Percentiles rank a stretch among this genome's conserved stretches.
Conservation (phyloP, 2,113 vertebrate genomes). For the Chloropsis hardwickii region DNA sequence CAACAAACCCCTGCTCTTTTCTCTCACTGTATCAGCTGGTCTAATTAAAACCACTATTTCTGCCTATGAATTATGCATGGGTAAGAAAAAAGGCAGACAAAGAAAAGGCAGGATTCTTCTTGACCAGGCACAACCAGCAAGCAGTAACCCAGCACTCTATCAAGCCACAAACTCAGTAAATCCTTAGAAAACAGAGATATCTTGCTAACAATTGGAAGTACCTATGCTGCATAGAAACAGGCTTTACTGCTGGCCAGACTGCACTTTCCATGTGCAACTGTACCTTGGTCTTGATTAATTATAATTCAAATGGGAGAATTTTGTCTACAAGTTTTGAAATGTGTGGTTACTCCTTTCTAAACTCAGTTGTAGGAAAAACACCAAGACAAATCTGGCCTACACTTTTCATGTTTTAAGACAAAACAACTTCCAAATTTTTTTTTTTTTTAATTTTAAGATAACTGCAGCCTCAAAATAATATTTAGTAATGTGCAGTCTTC, state of each 20-base stretch:
- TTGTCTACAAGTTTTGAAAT: neutral
- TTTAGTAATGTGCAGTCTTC: neutral
- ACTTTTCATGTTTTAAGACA: neutral
- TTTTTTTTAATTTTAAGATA: neutral
- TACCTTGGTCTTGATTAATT: neutral
- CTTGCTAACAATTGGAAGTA: neutral
- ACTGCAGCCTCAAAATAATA: neutral
- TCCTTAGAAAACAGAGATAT: neutral
- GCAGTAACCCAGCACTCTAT: neutral
- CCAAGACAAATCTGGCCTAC: neutral
- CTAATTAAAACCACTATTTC: neutral
- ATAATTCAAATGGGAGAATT: neutral
- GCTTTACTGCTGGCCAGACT: neutral
- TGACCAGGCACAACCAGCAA: neutral
- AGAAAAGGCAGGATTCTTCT: neutral
- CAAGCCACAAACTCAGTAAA: neutral
- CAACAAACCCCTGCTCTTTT: neutral
- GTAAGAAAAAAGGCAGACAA: neutral
- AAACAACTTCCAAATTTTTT: too few species aligned
- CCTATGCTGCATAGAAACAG: rapidly evolving
- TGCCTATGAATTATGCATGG: neutral
- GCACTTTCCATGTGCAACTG: neutral
- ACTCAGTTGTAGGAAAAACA: neutral
- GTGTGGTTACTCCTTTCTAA: neutral
- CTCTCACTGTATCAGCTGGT: neutral